These are phyloP conservation scores for Zaprionus davidi DNA, from an alignment of 1,140 invertebrate genomes.

Conservation along the genomic window DNA sequence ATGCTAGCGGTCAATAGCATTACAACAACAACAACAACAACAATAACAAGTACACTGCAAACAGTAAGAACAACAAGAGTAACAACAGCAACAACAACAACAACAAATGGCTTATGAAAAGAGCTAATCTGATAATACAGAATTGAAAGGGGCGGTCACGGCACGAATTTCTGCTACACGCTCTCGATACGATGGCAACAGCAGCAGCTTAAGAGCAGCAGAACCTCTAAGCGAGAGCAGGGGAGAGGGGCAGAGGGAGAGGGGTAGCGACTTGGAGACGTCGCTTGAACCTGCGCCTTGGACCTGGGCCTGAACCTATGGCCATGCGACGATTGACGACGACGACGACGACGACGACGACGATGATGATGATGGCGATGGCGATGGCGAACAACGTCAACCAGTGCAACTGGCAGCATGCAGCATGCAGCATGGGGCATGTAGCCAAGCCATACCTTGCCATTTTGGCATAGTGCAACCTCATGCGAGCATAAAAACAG, in stretches of 20 bases:
- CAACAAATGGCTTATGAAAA: conserved; percentile 73
- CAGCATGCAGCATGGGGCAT: not conserved
- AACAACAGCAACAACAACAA: conserved; percentile 24
- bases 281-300: conserved; percentile 20
- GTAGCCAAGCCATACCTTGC: not conserved
- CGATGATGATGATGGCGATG: conserved; percentile 28
- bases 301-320: conserved; percentile 40
- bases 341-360: conserved; percentile 33
- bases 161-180: conserved; percentile 77
- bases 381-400: conserved; percentile 37
- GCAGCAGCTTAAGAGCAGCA: conserved; percentile 24
- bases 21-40: conserved; percentile 41
- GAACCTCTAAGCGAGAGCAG: no score
- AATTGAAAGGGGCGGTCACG: conserved; percentile 81
- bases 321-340: conserved; percentile 66
- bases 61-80: conserved; percentile 7
- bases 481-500: conserved; percentile 59
- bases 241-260: not conserved
- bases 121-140: conserved; percentile 82
- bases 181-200: conserved; percentile 60
- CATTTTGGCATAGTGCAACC: conserved; percentile 47
- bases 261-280: conserved; percentile 9
- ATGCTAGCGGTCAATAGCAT: conserved; percentile 76
- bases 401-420: conserved; percentile 13
- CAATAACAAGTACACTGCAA: conserved; percentile 13